Percentiles rank a stretch among this genome's conserved stretches.
Conservation (phyloP, 2,113 vertebrate species). For the Cryptomyrus ogoouensis region DNA sequence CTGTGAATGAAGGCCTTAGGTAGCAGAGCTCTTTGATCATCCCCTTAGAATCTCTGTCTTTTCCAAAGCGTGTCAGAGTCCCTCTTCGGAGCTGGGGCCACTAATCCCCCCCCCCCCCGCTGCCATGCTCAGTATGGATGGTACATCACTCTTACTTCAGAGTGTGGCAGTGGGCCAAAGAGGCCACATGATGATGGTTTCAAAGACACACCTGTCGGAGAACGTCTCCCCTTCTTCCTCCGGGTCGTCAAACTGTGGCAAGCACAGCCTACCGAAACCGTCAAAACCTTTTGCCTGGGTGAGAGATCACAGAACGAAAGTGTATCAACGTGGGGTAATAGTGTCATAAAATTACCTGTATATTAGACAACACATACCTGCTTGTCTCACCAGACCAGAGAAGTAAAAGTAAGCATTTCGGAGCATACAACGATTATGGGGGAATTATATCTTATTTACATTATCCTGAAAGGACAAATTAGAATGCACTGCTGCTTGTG, state of each 20-base stretch:
- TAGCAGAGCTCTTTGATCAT: slow-evolving; percentile 34
- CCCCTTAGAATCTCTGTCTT: slow-evolving; percentile 32
- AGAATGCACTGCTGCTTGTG: slow-evolving; percentile 63
- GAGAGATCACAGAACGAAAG: neutral
- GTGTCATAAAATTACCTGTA: neutral
- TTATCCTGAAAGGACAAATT: slow-evolving; percentile 17
- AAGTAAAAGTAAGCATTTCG: neutral
- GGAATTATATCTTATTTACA: slow-evolving; percentile 6
- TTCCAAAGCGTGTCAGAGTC: slow-evolving; percentile 38
- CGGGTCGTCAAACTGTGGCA: neutral
- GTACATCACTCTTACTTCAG: slow-evolving; percentile 37
- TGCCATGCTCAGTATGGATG: slow-evolving; percentile 8
- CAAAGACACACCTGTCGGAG: slow-evolving; percentile 45
- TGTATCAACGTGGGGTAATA: too few species aligned
- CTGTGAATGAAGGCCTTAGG: neutral
- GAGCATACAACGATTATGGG: neutral
- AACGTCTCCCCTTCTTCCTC: slow-evolving; percentile 29
- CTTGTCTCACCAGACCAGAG: neutral
- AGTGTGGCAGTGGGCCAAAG: slow-evolving; percentile 26
- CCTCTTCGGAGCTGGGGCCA: slow-evolving; percentile 46
- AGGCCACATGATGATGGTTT: slow-evolving; percentile 58
- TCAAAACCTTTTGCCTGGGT: neutral
- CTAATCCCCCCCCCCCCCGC: slow-evolving; percentile 35
- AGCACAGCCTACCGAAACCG: neutral
- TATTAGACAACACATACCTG: neutral